Conservation (phyloP, 2,113 vertebrate species). For the Camelus bactrianus region DNA sequence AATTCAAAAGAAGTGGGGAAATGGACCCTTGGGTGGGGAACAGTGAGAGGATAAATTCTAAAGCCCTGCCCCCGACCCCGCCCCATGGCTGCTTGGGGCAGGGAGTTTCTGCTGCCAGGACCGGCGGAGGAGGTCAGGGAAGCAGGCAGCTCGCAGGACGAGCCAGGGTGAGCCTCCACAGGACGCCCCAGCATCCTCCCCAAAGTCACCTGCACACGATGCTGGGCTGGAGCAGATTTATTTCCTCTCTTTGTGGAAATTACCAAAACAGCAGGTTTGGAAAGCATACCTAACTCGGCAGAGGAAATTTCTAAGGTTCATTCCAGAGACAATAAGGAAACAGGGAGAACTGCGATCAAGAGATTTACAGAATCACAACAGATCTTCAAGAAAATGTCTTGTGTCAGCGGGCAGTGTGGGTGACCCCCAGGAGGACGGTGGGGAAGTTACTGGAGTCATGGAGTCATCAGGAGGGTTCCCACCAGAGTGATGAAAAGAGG, state of each 20-base stretch:
- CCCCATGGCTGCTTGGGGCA: neutral
- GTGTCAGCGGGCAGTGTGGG: neutral
- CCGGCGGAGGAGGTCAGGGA: no score
- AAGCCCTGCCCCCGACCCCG: no score
- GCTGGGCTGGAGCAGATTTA: neutral
- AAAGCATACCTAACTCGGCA: neutral
- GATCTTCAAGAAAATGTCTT: neutral
- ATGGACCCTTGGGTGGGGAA: neutral
- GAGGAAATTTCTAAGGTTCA: neutral
- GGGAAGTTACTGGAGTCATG: neutral
- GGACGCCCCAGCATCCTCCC: neutral
- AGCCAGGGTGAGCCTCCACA: neutral
- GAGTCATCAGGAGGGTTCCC: no score
- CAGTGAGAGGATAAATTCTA: neutral
- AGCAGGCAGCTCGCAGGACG: neutral
- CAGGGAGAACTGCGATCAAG: neutral
- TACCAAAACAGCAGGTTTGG: neutral
- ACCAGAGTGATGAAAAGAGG: neutral
- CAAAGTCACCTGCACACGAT: rapidly evolving
- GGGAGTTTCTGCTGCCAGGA: neutral
- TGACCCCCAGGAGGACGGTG: neutral
- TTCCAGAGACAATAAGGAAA: neutral
- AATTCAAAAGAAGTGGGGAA: neutral
- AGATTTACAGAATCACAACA: neutral
- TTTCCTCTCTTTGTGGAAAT: neutral